A percentile compares a stretch with the other conserved stretches of the same genome.
Evolutionary conservation across 2,113 vertebrate genomes (phyloP).

Genomic region (Scortum barcoo): DNA sequence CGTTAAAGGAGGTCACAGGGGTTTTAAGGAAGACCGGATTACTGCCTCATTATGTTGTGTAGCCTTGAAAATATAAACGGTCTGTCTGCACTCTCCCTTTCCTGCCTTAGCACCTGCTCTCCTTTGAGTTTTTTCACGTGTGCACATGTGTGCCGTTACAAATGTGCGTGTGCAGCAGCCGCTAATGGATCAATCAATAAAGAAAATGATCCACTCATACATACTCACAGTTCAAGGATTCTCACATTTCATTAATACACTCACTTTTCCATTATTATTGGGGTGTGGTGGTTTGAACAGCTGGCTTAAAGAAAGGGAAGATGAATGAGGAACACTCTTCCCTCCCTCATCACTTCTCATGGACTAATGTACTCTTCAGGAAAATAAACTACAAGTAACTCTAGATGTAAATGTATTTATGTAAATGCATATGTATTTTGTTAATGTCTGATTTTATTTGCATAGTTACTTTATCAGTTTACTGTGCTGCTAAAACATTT

Average conservation of each 20-base stretch:
- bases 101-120: neutral
- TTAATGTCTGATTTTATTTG: neutral
- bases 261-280: neutral
- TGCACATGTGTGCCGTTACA: neutral
- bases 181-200: neutral
- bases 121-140: neutral
- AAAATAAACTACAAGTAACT: no score
- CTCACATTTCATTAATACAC: neutral
- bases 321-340: no score
- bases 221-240: neutral
- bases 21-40: constrained; percentile 31
- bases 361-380: neutral
- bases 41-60: constrained; percentile 13
- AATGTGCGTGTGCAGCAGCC: neutral
- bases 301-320: no score
- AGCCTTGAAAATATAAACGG: constrained; percentile 7
- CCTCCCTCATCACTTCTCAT: neutral
- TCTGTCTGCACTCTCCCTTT: neutral
- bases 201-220: neutral
- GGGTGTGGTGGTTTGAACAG: neutral
- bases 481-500: neutral
- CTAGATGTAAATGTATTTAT: no score
- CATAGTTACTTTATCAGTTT: no score
- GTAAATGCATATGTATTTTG: neutral
- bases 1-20: constrained; percentile 25